Base-by-base conservation (phyloP, 2,888 invertebrate genomes). In the Petrolisthes manimaculis region DNA sequence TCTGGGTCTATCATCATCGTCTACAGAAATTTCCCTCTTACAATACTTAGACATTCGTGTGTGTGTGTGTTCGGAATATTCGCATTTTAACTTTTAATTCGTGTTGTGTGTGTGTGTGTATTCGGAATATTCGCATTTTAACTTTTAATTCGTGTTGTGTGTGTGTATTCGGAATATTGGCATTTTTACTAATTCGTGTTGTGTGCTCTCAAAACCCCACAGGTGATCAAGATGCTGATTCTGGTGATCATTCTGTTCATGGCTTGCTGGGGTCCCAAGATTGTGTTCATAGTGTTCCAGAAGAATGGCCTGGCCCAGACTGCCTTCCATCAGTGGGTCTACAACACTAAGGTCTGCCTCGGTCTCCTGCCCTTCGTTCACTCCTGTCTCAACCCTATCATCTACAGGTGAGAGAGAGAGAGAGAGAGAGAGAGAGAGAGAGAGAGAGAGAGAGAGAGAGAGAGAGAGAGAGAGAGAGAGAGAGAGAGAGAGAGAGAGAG, bases 181-280 rank as follows among this genome's bases (percentile, higher is more conserved):
- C 67, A 18, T 67, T 67, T 67, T 67, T 1, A 67, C n/a, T n/a
- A 18, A 12, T 67, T 67, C 74, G 21, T 3, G 0, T 24, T 74
- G 89, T 89, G 83, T 89, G 86, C 37, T 37, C 37, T 0, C 37
- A 37, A 37, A 37, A 37, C 55, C 55, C 92, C 92, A 0, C 92
- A 94, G 94, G 94, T 94, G 8, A 94, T 94, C 90, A 94, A 94
- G 92, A 94, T 94, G 94, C 92, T 94, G 88, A 93, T 94, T n/a
- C 92, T 94, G n/a, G 93, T 94, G 14, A 93, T 94, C 51, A 84
- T 93, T 3, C 92, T 94, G 1, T 94, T 94, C 92, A 92, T 94
- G 81, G 78, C 93, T 3, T 94, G 93, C 91, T 94, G 94, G 94
- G 94, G 94, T n/a, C 94, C 94, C 5, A 93, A 93, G 75, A 92